Base-by-base conservation (phyloP, 2,797 vertebrate genomes). In the Phyllotis vaccarum region DNA sequence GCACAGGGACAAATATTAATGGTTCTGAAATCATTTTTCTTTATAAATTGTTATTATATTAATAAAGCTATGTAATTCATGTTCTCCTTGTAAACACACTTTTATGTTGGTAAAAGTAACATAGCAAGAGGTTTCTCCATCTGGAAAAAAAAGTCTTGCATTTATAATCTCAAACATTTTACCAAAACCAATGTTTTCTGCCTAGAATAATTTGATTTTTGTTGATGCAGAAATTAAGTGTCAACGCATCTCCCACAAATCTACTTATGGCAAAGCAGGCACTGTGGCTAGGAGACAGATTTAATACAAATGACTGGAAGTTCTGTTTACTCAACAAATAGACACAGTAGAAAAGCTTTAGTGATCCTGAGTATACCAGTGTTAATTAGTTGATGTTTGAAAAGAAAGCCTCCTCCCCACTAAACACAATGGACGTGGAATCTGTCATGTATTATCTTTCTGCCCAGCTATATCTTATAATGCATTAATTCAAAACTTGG, bases 131-230 rank as follows among this genome's bases (percentile, higher is more conserved):
- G 85, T n/a, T 92, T 87, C 34, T 88, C 56, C 66, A 93, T 89
- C 70, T 96, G 74, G 5, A 88, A 89, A 49, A 29, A 14, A 56
- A 80, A 14, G 3, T 2, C 13, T 90, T 90, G 4, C 49, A 86
- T 97, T 96, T 96, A 79, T 97, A 94, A 89, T 96, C 60, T 94
- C 82, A 94, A 90, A 19, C 74, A 58, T 72, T 96, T 43, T 95
- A 66, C 92, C 83, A 94, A 96, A 97, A 80, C 13, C 86, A 93
- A 52, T 75, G 79, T 52, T 96, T 94, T 95, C 90, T 93, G 60
- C 92, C 81, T 91, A 95, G 76, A 97, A 94, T 95, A 97, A 95
- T 97, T 95, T 93, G 79, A 97, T 94, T 96, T 96, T 96, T 94
- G 89, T n/a, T 93, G 96, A 52, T 96, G 64, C 89, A 97, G 97